These are phyloP conservation scores for Oeneis ivallda DNA, from an alignment of 2,888 invertebrate genomes.

Conservation along the genomic window DNA sequence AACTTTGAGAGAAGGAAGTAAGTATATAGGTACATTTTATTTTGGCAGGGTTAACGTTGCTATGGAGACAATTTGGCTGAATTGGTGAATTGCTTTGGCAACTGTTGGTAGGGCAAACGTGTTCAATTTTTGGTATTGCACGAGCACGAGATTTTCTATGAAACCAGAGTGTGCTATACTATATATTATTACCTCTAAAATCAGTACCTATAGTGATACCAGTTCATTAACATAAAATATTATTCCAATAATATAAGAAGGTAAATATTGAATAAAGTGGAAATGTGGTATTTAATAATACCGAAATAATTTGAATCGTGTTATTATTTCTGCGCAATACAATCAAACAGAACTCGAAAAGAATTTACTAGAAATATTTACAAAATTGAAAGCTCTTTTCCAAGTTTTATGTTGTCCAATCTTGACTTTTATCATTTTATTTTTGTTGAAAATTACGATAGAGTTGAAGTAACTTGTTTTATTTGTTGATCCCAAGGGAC, in stretches of 20 bases:
- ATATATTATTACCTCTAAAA: too few species aligned
- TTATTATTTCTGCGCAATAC: background rate
- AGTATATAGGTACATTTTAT: background rate
- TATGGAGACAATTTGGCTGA: background rate
- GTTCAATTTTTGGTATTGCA: background rate
- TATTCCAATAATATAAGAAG: too few species aligned
- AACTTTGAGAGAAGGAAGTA: background rate
- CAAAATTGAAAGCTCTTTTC: background rate
- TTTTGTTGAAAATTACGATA: background rate
- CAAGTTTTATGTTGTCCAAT: background rate
- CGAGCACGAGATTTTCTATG: background rate
- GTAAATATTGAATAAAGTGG: background rate
- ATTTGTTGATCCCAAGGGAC: constrained; percentile 6
- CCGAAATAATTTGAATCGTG: background rate
- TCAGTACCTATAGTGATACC: background rate
- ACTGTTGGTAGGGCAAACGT: constrained; percentile 19
- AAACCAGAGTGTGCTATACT: background rate
- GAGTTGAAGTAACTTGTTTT: constrained; percentile 4
- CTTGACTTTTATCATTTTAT: background rate
- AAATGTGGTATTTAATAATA: background rate
- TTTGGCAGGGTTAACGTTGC: constrained; percentile 4
- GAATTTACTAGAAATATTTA: background rate
- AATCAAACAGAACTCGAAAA: background rate
- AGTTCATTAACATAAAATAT: background rate
- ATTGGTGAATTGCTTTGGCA: constrained; percentile 8